Evolutionary conservation across 2,797 vertebrate genomes (phyloP), one percentile per base, ranked within the genome.

Genomic region (Scolopax bukidnonensis): DNA sequence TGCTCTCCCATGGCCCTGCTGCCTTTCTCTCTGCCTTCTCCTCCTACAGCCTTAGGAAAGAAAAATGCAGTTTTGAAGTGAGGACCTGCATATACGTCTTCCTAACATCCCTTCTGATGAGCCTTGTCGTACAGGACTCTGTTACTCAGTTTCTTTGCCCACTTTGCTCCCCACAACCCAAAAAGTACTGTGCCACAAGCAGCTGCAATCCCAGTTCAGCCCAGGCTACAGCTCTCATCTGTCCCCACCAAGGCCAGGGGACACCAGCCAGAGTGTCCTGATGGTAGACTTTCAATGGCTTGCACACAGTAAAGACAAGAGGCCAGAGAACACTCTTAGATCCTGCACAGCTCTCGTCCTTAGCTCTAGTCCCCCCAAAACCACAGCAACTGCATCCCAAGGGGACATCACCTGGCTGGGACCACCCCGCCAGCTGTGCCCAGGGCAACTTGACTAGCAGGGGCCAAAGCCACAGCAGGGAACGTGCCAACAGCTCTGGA

Each of bases 191-290:
- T 4, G 19, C 51, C 45, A 7, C n/a, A 1, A 24, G 57, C 51
- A 45, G 32, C 56, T 3, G 3, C 40, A 28, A 53, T 8, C 45
- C 45, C 38, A 41, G 54, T n/a, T 41, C 82, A 73, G 61, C 23
- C 43, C 9, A 1, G 20, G 28, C 40, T 21, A 28, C 75, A 54
- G 48, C 48, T 57, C 63, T 50, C 83, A 50, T 12, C 30, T 7
- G 25, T 5, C 64, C 65, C 20, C 11, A 4, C 30, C 3, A 1
- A 51, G 54, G 36, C 64, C 30, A n/a, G 51, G 59, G n/a, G 36
- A 64, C 40, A 30, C 51, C 65, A n/a, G 36, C 32, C 1, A 1
- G 2, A 25, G 33, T 1, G 12, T 16, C 12, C 0, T 1, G 0
- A 23, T 2, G 15, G 33, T 69, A 57, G 48, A 10, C 45, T 19